Evolutionary conservation across 1,140 invertebrate genomes (phyloP), one percentile per base, ranked within the genome.

Genomic region (Alviniconcha marisindica): DNA sequence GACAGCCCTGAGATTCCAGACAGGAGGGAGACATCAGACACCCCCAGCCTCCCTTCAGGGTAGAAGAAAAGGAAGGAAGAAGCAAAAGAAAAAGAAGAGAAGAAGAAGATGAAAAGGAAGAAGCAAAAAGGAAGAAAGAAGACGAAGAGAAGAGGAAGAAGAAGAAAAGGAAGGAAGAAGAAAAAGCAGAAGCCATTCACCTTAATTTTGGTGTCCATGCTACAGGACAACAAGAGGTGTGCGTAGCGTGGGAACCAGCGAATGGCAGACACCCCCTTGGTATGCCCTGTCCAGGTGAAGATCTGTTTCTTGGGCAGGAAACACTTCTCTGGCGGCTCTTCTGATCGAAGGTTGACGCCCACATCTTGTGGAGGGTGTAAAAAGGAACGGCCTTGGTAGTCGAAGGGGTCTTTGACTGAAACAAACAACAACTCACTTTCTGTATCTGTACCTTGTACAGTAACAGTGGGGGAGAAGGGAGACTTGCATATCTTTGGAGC

Each of bases 161-260:
- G n/a, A n/a, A n/a, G n/a, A n/a, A n/a, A n/a, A n/a, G n/a, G n/a
- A n/a, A n/a, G n/a, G n/a, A n/a, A n/a, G n/a, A n/a, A n/a, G n/a
- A n/a, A n/a, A n/a, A n/a, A n/a, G n/a, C n/a, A n/a, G n/a, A n/a
- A 66, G 40, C 2, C 38, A 31, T 40, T 71, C 85, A 97, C 96
- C 95, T 99, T 99, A 42, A 99, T 97, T 89, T 98, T 96, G 87
- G 96, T 96, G 93, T 99, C 99, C 98, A 99, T 99, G 90, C 98
- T 97, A 84, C 96, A 96, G 10, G 99, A 99, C 1, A 99, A 93
- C 85, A 99, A 94, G 77, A 99, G 95, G 94, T 99, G 99, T 0
- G 97, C 99, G 21, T 97, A 97, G 86, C 95, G 94, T 12, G 99
- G 99, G 90, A 99, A 99, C 97, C 97, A 99, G 84, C 97, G 95